A percentile compares a stretch with the other conserved stretches of the same genome.
Evolutionary conservation across 2,797 vertebrate genomes (phyloP).

Genomic region (Huso huso): DNA sequence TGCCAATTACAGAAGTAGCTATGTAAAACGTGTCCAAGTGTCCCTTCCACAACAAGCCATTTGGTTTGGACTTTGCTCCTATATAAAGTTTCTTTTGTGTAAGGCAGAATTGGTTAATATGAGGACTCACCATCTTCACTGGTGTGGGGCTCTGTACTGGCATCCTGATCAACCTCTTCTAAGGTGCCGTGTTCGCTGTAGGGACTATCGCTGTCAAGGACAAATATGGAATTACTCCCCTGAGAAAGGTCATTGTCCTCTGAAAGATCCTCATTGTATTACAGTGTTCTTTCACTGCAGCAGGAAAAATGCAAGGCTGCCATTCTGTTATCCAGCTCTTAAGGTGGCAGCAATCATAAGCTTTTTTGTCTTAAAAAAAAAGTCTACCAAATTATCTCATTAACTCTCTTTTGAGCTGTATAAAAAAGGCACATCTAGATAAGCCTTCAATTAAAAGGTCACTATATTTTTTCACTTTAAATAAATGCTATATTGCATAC

Average conservation of each 20-base stretch:
- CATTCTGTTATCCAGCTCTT: neutral
- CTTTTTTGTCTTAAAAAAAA: neutral
- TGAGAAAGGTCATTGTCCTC: no score
- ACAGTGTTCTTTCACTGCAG: neutral
- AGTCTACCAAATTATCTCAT: neutral
- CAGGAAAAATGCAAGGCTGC: neutral
- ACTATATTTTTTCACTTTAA: no score
- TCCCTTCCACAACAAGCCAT: no score
- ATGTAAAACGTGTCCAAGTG: no score
- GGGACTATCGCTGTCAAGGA: conserved; percentile 79
- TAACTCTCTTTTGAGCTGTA: no score
- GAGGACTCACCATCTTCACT: conserved; percentile 84
- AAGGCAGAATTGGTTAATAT: neutral
- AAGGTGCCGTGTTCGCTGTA: conserved; percentile 90
- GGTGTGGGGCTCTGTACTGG: conserved; percentile 85
- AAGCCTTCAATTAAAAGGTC: no score
- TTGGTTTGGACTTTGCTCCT: no score
- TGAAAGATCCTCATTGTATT: neutral
- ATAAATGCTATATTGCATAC: no score
- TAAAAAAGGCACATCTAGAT: no score
- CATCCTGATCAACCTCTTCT: conserved; percentile 90
- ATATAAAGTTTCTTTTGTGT: no score
- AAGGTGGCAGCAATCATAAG: neutral
- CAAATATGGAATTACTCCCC: neutral
- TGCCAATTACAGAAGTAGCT: no score